Percentiles rank a stretch among this genome's conserved stretches.
Conservation (phyloP, 2,797 vertebrate genomes). For the Cheirogaleus major region DNA sequence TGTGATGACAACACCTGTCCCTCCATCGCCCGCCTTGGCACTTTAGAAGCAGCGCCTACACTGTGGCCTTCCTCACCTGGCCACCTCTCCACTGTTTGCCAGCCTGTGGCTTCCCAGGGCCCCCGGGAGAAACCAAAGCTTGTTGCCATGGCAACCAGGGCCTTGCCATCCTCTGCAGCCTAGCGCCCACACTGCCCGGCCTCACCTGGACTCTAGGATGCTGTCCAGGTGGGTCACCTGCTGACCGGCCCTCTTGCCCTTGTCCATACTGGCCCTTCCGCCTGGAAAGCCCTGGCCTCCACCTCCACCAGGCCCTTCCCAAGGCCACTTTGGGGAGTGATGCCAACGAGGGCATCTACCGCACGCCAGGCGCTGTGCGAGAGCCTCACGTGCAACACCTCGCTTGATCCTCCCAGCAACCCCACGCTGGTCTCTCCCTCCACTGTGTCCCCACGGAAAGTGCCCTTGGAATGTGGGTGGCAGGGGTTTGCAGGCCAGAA, state of each 20-base stretch:
- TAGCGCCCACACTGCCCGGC: too few species aligned
- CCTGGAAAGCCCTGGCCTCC: not conserved
- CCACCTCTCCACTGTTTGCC: not conserved
- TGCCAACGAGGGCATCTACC: not conserved
- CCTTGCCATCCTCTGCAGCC: not conserved
- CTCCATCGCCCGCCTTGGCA: too few species aligned
- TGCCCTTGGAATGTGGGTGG: fast-evolving
- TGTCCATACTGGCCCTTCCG: not conserved
- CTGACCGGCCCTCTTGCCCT: not conserved
- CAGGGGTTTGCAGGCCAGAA: not conserved
- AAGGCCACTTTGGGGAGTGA: not conserved
- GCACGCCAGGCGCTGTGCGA: fast-evolving
- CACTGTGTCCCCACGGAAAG: not conserved
- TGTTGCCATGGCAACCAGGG: not conserved
- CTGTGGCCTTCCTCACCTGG: not conserved
- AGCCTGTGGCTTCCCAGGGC: not conserved
- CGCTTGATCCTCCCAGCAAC: fast-evolving
- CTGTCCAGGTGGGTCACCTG: not conserved
- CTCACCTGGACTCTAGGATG: not conserved
- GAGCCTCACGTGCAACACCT: fast-evolving
- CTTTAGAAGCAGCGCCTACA: not conserved
- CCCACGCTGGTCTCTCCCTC: not conserved
- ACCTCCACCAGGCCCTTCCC: not conserved
- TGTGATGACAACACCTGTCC: not conserved
- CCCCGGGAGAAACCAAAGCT: not conserved